Evolutionary conservation across 2,888 invertebrate species (phyloP).

Genomic region (Scaptomyza tumidula): DNA sequence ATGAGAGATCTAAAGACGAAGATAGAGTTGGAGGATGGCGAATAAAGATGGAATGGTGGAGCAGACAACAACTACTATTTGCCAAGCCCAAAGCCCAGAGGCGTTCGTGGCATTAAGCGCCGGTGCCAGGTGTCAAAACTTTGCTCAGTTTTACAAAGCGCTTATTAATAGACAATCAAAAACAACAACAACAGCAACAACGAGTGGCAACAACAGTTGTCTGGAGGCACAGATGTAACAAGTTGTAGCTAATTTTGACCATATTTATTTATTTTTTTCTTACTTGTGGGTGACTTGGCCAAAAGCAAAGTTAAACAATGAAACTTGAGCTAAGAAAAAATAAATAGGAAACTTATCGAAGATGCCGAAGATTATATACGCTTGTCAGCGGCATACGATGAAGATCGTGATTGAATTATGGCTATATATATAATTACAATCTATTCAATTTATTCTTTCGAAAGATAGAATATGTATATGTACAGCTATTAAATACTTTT

Average conservation of each 20-base stretch:
- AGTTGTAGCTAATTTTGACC: constrained; percentile 31
- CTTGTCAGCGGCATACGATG: neutral
- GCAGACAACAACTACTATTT: neutral
- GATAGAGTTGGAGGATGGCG: neutral
- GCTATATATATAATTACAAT: neutral
- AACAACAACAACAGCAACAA: neutral
- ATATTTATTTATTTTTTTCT: constrained; percentile 12
- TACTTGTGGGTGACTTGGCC: constrained; percentile 30
- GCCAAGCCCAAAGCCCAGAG: constrained; percentile 14
- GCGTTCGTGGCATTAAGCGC: constrained; percentile 7
- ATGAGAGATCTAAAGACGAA: constrained; percentile 4
- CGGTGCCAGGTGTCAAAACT: constrained; percentile 55
- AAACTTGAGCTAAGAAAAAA: neutral
- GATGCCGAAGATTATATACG: neutral
- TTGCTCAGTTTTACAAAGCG: constrained; percentile 24
- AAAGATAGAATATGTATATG: too few species aligned
- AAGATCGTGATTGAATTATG: constrained; percentile 1
- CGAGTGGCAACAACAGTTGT: constrained; percentile 1
- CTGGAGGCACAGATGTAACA: constrained; percentile 12
- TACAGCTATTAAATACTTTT: neutral
- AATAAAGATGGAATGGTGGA: neutral
- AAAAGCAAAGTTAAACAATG: constrained; percentile 14
- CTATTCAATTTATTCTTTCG: neutral
- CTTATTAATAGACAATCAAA: constrained; percentile 22
- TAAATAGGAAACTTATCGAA: neutral